Evolutionary conservation across 2,888 invertebrate genomes (phyloP).

Genomic region (Cephus pygmeus): DNA sequence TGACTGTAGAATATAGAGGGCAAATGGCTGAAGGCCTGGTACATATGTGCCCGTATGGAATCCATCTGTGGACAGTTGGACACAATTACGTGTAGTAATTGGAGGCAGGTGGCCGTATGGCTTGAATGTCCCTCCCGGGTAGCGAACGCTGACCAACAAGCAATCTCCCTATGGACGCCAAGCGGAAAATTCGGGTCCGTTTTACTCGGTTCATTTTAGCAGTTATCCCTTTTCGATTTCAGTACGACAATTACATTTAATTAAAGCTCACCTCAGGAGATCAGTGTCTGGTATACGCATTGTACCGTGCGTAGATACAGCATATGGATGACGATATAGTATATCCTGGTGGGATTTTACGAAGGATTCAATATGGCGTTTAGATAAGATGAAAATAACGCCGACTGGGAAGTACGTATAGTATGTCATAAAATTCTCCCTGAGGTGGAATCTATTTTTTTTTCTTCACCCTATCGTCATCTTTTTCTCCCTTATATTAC

Average conservation of each 20-base stretch:
- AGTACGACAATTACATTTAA: background rate
- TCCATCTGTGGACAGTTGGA: constrained; percentile 22
- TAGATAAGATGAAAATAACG: background rate
- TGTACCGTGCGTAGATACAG: background rate
- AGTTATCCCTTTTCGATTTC: background rate
- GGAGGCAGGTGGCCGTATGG: constrained; percentile 16
- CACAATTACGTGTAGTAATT: constrained; percentile 24
- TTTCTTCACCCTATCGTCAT: background rate
- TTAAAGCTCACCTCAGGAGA: background rate
- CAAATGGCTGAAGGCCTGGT: background rate
- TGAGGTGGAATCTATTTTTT: background rate
- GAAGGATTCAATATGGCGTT: background rate
- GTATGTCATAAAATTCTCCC: background rate
- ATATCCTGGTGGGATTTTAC: background rate
- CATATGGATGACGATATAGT: background rate
- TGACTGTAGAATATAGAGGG: background rate
- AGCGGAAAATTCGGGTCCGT: constrained; percentile 1
- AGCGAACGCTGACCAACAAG: constrained; percentile 14
- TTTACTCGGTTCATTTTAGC: background rate
- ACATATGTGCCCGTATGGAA: constrained; percentile 12
- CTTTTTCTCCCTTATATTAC: background rate
- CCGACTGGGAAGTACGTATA: background rate
- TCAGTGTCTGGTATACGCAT: background rate
- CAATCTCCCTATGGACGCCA: constrained; percentile 8
- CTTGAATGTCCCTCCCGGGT: constrained; percentile 15